Base-by-base conservation (phyloP, 2,888 invertebrate genomes). In the Resseliella maxima region DNA sequence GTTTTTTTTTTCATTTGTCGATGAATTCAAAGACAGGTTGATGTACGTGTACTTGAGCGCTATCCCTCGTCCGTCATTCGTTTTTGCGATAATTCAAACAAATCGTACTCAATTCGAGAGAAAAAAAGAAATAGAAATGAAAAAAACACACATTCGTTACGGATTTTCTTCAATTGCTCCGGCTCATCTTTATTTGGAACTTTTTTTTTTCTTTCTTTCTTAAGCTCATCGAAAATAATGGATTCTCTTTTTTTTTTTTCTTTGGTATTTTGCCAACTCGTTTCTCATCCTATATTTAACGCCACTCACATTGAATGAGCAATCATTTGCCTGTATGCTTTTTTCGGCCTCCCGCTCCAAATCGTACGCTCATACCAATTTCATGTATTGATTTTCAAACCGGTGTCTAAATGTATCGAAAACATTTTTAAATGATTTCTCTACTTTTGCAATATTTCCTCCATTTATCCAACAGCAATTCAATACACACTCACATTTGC, bases 381-480 rank as follows among this genome's bases (percentile, higher is more conserved):
- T 2, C 31, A 2, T 31, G 72, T 31, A 72, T 72, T 72, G 72
- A 72, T 72, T 72, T 72, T 72, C 31, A 72, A 31, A 72, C 72
- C 72, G 72, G 72, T 72, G 72, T 72, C 12, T 31, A 35, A 72
- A 72, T 72, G 35, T 72, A 72, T 72, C 72, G 72, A 72, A 15
- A 72, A 72, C 72, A n/a, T 72, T 72, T 31, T 31, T 31, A 72
- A 72, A 72, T 72, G 72, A 72, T 72, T 72, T 72, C 72, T 72
- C 72, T 31, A 72, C 72, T 27, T 31, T 31, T 72, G 31, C 72
- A 72, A 72, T 24, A 59, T 72, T 72, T 2, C 6, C 72, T 5
- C 72, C 21, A 12, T 18, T 21, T 15, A 2, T 18, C 10, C 59
- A n/a, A 59, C 59, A 5, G 24, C 35, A 31, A 0, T 31, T 15